Conservation (phyloP, 2,797 vertebrate species). For the Mergus octosetaceus region DNA sequence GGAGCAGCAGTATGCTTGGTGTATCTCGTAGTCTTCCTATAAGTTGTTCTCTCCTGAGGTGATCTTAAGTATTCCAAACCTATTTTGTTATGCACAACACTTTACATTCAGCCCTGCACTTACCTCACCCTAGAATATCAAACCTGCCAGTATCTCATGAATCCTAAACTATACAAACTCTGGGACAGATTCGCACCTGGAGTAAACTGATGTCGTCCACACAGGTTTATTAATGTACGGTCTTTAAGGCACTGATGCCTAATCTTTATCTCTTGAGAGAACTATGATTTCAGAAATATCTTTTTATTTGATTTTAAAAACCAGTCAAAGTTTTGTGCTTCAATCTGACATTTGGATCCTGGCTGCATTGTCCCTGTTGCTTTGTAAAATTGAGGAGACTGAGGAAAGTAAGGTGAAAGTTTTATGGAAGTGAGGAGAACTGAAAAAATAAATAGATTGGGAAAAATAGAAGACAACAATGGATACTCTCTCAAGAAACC, state of each 20-base stretch:
- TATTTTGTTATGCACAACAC: neutral
- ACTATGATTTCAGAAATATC: neutral
- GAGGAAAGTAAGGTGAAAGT: neutral
- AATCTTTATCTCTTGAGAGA: neutral
- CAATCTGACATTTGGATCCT: neutral
- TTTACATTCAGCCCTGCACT: neutral
- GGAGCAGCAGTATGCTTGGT: neutral
- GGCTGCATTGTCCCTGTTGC: neutral
- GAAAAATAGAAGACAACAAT: neutral
- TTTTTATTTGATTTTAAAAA: neutral
- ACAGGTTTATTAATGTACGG: neutral
- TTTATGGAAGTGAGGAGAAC: accelerated
- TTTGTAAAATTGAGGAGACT: neutral
- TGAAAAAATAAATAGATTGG: neutral
- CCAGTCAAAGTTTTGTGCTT: neutral
- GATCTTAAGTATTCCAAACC: neutral
- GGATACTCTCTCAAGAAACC: neutral
- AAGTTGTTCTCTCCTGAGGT: neutral
- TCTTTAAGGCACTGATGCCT: neutral
- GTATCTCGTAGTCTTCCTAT: neutral
- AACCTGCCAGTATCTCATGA: neutral
- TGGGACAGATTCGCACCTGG: neutral
- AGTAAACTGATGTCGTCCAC: neutral
- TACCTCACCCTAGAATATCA: neutral
- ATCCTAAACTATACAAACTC: neutral